Percentiles rank a stretch among this genome's conserved stretches.
phyloP scores from a whole-genome alignment of 1,140 invertebrate species.

The Piezodorus guildinii region DNA sequence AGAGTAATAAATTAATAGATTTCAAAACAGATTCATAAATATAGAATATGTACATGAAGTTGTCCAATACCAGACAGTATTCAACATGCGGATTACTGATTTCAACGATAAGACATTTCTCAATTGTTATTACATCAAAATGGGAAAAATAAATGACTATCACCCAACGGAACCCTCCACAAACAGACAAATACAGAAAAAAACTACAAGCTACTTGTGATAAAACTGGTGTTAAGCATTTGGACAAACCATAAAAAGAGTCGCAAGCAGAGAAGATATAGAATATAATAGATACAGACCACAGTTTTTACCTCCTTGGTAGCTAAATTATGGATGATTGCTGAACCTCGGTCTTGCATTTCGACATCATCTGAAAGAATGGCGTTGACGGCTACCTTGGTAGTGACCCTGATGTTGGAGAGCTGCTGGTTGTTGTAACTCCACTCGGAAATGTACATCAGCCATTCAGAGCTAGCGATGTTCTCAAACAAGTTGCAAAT shows the following conservation, averaged over 20 bases:
- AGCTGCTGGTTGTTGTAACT: constrained; percentile 55
- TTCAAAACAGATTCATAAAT: no score
- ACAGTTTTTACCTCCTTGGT: constrained; percentile 95
- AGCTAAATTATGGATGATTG: constrained; percentile 81
- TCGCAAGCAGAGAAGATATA: constrained; percentile 15
- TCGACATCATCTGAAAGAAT: constrained; percentile 57
- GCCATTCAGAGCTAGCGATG: constrained; percentile 78
- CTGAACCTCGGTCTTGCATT: constrained; percentile 67
- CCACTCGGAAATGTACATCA: constrained; percentile 88
- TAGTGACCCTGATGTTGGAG: constrained; percentile 82
- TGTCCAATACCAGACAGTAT: no score
- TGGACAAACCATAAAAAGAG: no score
- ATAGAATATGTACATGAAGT: no score
- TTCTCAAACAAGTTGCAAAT: constrained; percentile 86
- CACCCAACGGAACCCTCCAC: no score
- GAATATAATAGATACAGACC: constrained; percentile 52
- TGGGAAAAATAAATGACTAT: no score
- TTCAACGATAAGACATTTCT: no score
- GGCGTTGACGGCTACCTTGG: constrained; percentile 79
- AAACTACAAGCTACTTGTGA: constrained; percentile 13
- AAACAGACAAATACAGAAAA: background rate
- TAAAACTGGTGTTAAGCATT: no score
- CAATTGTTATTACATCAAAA: no score
- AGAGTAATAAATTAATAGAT: no score
- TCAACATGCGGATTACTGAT: no score